phyloP scores from a whole-genome alignment of 1,140 invertebrate species.

The Ostrea denselamellosa region DNA sequence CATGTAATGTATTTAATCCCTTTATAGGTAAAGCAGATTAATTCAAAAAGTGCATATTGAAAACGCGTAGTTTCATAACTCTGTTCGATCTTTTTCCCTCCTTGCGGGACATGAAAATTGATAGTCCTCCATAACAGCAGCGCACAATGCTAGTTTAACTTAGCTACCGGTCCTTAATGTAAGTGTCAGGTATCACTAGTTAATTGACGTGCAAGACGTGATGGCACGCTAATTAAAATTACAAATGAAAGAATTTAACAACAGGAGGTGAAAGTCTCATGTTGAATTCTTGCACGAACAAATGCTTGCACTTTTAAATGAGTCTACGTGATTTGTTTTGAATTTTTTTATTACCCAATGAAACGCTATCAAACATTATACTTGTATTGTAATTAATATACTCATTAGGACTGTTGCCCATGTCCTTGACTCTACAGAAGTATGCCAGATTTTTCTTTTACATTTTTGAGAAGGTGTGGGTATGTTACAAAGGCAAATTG shows the following conservation, averaged over 20 bases:
- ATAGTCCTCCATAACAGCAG: not conserved
- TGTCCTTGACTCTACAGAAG: not conserved
- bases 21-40: no score
- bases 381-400: not conserved
- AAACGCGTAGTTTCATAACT: no score
- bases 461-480: not conserved
- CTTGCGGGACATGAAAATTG: no score
- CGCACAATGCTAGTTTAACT: not conserved
- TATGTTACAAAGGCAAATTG: not conserved
- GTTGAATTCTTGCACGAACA: not conserved
- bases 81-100: no score
- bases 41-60: no score
- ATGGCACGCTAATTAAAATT: slow-evolving; percentile 1
- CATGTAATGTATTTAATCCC: no score
- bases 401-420: not conserved
- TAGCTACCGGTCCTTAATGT: no score
- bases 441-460: not conserved
- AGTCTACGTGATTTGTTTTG: not conserved
- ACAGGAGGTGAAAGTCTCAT: not conserved
- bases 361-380: not conserved
- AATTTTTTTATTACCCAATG: slow-evolving; percentile 1
- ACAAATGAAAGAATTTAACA: slow-evolving; percentile 18
- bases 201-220: not conserved
- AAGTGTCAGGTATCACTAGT: not conserved
- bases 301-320: not conserved